These are phyloP conservation scores for Chironomus striatipennis DNA, from an alignment of 1,140 invertebrate genomes.

Conservation along the genomic window DNA sequence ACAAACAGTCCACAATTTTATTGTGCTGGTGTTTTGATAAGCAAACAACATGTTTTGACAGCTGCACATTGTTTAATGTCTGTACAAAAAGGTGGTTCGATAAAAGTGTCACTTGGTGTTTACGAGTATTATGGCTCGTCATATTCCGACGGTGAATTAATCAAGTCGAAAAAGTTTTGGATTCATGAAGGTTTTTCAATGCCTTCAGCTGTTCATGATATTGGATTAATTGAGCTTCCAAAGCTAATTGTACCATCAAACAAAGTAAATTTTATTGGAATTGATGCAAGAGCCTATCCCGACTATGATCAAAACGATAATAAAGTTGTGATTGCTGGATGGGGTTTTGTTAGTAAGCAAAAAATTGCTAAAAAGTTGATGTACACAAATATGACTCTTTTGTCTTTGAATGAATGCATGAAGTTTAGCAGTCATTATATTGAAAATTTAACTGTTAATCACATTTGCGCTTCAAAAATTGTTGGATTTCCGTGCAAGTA, in stretches of 20 bases:
- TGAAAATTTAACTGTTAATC: not conserved
- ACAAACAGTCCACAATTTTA: not conserved
- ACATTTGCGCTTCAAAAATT: not conserved
- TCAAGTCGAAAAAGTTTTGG: not conserved
- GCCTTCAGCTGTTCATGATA: not conserved
- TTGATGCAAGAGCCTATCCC: not conserved
- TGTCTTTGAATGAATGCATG: not conserved
- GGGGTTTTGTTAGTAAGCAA: not conserved
- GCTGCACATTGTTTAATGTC: constrained; percentile 1
- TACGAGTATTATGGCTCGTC: not conserved
- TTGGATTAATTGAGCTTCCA: not conserved
- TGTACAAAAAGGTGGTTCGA: not conserved
- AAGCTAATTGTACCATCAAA: not conserved
- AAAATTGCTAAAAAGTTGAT: not conserved
- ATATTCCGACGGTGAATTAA: not conserved
- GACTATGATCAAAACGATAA: not conserved
- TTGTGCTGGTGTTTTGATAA: not conserved
- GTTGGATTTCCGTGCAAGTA: not conserved
- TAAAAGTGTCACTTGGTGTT: not conserved
- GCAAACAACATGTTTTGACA: not conserved
- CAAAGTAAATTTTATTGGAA: not conserved
- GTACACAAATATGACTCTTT: not conserved
- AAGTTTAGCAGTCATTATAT: not conserved
- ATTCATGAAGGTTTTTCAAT: not conserved
- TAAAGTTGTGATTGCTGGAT: not conserved